A percentile compares a stretch with the other conserved stretches of the same genome.
phyloP scores from a whole-genome alignment of 1,140 invertebrate species.

The Leptonema lineaticorne region DNA sequence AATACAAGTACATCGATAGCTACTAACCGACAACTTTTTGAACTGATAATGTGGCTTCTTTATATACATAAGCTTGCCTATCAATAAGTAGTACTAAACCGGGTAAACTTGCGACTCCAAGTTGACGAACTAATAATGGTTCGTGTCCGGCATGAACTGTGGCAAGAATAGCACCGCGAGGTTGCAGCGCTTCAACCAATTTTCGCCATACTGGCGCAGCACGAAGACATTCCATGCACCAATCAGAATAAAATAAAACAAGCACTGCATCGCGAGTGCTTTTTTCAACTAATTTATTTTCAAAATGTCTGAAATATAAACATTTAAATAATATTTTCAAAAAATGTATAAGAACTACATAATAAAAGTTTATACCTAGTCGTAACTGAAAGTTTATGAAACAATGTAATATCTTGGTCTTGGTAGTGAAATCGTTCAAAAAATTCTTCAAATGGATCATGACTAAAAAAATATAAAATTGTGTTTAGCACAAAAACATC shows the following conservation, averaged over 20 bases:
- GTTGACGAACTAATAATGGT: constrained; percentile 68
- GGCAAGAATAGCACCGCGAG: constrained; percentile 68
- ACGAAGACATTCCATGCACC: constrained; percentile 88
- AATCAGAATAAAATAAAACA: constrained; percentile 88
- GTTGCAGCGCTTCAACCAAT: constrained; percentile 81
- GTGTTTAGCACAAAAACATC: constrained; percentile 11
- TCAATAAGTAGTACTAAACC: constrained; percentile 80
- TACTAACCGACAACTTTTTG: constrained; percentile 72
- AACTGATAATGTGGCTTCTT: constrained; percentile 73
- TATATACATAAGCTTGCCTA: constrained; percentile 77
- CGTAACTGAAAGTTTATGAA: constrained; percentile 84
- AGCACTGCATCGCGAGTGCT: constrained; percentile 78
- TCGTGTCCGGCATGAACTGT: constrained; percentile 86
- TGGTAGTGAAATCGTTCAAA: constrained; percentile 75
- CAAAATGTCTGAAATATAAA: constrained; percentile 69
- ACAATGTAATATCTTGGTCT: constrained; percentile 78
- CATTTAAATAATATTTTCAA: not conserved
- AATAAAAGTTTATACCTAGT: constrained; percentile 62
- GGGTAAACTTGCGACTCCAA: constrained; percentile 79
- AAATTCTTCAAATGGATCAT: constrained; percentile 73
- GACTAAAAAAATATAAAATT: constrained; percentile 49
- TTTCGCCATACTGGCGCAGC: constrained; percentile 79
- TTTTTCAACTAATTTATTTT: constrained; percentile 81
- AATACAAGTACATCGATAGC: constrained; percentile 6
- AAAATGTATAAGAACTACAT: not conserved